A percentile compares a stretch with the other conserved stretches of the same genome.
These are phyloP conservation scores for Thalassoma bifasciatum DNA, from an alignment of 2,113 vertebrate species.

Conservation along the genomic window DNA sequence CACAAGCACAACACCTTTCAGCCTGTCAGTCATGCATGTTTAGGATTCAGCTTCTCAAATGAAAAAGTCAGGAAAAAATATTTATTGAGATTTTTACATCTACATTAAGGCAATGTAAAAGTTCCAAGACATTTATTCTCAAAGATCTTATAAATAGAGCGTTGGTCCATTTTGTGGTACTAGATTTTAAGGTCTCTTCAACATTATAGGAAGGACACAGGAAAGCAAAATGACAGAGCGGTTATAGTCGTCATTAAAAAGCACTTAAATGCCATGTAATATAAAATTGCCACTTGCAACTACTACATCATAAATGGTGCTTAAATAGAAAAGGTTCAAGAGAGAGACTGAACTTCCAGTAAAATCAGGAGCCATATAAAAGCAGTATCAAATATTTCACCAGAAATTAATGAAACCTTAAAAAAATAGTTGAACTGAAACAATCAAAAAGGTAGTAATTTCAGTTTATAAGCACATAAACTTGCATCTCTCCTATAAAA, in stretches of 20 bases:
- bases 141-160: no score
- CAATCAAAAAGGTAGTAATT: constrained; percentile 54
- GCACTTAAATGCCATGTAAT: constrained; percentile 15
- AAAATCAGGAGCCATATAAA: constrained; percentile 34
- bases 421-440: constrained; percentile 32
- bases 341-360: constrained; percentile 33
- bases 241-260: constrained; percentile 17
- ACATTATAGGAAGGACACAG: background rate
- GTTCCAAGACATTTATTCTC: no score
- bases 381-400: constrained; percentile 17
- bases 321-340: constrained; percentile 12
- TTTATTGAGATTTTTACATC: background rate
- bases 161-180: background rate
- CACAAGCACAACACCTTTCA: background rate
- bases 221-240: constrained; percentile 1
- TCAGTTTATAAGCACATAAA: constrained; percentile 5
- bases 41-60: constrained; percentile 1
- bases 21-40: background rate
- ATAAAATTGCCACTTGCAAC: constrained; percentile 2
- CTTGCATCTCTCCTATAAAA: constrained; percentile 18
- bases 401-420: constrained; percentile 32
- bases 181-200: background rate
- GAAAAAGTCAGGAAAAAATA: constrained; percentile 37
- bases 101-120: no score
- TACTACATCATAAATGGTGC: constrained; percentile 8